phyloP scores from a whole-genome alignment of 2,888 invertebrate species.

The Alsophila aescularia region DNA sequence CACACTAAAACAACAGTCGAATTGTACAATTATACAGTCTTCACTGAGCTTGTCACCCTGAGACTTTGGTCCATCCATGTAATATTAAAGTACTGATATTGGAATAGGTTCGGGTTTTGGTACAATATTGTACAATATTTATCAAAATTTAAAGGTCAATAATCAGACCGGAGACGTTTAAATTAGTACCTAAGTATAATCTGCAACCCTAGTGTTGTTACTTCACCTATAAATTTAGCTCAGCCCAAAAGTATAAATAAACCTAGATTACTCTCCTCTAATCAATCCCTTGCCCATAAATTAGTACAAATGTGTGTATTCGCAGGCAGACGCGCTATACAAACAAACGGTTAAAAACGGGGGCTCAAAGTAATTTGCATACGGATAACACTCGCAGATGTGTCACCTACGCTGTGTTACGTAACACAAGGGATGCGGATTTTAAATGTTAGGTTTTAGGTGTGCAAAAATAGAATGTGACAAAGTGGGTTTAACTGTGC shows the following conservation, averaged over 20 bases:
- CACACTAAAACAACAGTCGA: too few relatives aligned
- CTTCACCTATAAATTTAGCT: conserved; percentile 17
- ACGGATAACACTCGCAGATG: conserved; percentile 75
- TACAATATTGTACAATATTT: too few relatives aligned
- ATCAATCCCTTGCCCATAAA: conserved; percentile 47
- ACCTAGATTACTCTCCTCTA: conserved; percentile 40
- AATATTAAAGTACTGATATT: too few relatives aligned
- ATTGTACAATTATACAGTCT: too few relatives aligned
- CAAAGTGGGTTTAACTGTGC: too few relatives aligned
- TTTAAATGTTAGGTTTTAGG: conserved; percentile 8
- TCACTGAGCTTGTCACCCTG: too few relatives aligned
- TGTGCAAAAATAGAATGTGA: too few relatives aligned
- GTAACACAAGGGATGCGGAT: background rate
- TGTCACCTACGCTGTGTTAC: conserved; percentile 42
- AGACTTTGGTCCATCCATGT: too few relatives aligned
- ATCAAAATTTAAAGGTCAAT: too few relatives aligned
- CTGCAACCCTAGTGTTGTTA: background rate
- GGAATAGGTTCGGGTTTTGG: too few relatives aligned
- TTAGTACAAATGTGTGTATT: conserved; percentile 47
- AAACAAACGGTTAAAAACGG: conserved; percentile 74
- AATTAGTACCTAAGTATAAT: too few relatives aligned
- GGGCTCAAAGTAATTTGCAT: conserved; percentile 77
- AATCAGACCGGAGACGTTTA: too few relatives aligned
- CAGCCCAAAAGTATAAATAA: conserved; percentile 32
- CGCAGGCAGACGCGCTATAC: conserved; percentile 70